Conservation (phyloP, 2,888 invertebrate genomes). For the Brachypalpus laphriformis region DNA sequence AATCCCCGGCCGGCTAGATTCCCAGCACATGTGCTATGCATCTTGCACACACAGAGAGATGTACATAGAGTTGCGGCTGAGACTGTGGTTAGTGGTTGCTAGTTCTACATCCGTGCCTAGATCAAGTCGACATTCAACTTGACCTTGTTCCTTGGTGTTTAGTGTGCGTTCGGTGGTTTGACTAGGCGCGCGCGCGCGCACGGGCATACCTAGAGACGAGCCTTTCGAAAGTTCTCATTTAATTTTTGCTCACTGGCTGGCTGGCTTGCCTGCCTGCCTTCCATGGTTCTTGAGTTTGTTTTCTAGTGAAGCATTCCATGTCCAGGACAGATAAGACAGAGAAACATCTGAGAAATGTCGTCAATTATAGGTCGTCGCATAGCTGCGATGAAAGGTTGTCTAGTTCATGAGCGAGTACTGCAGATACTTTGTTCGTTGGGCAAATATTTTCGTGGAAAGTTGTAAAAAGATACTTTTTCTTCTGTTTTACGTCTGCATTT, state of each 20-base stretch:
- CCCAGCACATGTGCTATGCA: conserved; percentile 6
- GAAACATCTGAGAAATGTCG: conserved; percentile 62
- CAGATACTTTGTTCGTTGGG: conserved; percentile 14
- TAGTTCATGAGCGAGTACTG: not conserved
- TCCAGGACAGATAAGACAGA: conserved; percentile 57
- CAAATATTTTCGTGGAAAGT: conserved; percentile 63
- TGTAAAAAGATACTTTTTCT: conserved; percentile 7
- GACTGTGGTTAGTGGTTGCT: conserved; percentile 32
- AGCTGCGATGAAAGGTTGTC: conserved; percentile 65
- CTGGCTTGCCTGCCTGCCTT: not conserved
- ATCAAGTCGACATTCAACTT: conserved; percentile 72
- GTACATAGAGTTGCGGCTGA: conserved; percentile 29
- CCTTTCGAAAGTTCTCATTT: conserved; percentile 36
- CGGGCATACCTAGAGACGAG: conserved; percentile 40
- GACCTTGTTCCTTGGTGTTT: conserved; percentile 67
- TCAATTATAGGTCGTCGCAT: conserved; percentile 72
- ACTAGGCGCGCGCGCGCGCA: not conserved
- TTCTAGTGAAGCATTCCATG: conserved; percentile 51
- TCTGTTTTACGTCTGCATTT: not conserved
- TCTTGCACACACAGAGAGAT: conserved; percentile 4
- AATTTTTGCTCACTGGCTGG: not conserved
- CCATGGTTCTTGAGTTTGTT: conserved; percentile 29
- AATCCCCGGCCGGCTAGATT: conserved; percentile 25
- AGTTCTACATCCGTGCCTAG: conserved; percentile 58
- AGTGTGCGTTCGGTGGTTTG: conserved; percentile 22